Evolutionary conservation across 2,888 invertebrate genomes (phyloP).

Genomic region (Clusia tigrina): DNA sequence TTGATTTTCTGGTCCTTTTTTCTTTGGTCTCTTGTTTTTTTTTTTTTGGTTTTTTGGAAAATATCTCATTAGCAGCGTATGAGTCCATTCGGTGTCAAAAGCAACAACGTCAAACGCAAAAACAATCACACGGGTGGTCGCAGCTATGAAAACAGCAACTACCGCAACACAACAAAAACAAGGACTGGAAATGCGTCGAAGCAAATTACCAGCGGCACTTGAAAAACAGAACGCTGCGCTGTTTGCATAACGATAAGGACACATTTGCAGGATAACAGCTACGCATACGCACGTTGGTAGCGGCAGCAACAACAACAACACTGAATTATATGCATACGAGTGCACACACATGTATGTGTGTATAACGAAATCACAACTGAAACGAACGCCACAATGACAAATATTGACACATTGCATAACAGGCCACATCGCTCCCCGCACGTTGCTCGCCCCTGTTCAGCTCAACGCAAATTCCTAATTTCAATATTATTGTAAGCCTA

Average conservation of each 20-base stretch:
- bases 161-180: conserved; percentile 25
- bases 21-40: not conserved
- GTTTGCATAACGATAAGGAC: conserved; percentile 52
- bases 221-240: conserved; percentile 42
- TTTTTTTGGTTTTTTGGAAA: not conserved
- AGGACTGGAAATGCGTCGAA: conserved; percentile 35
- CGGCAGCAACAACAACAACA: conserved; percentile 18
- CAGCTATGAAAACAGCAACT: conserved; percentile 25
- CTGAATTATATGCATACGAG: conserved; percentile 25
- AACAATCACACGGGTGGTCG: conserved; percentile 47
- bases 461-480: conserved; percentile 44
- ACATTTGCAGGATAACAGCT: conserved; percentile 13
- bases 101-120: conserved; percentile 48
- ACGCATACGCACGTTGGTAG: not conserved
- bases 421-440: not conserved
- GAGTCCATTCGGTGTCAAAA: conserved; percentile 54
- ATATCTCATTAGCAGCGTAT: conserved; percentile 20
- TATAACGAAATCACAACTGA: conserved; percentile 17
- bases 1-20: too few relatives aligned
- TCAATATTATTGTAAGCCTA: conserved; percentile 59
- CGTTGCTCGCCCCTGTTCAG: not conserved
- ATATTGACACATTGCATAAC: conserved; percentile 40
- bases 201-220: conserved; percentile 26
- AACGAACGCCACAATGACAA: conserved; percentile 34
- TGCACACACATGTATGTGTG: conserved; percentile 25